Conservation (phyloP, 2,113 vertebrate genomes). For the Smithornis capensis region DNA sequence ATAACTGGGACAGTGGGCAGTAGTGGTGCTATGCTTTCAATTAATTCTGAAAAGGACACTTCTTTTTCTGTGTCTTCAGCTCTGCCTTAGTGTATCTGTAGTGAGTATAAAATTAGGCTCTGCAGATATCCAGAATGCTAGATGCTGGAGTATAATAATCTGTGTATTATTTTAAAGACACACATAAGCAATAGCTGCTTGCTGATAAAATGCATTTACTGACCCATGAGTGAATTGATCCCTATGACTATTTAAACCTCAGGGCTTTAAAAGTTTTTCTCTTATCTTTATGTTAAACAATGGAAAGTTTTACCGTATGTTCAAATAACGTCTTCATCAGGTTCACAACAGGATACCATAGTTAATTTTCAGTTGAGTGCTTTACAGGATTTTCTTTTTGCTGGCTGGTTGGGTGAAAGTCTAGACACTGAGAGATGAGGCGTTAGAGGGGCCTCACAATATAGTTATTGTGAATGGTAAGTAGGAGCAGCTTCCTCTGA, state of each 20-base stretch:
- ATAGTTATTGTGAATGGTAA: slow-evolving; percentile 85
- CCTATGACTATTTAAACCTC: slow-evolving; percentile 81
- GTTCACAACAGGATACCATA: slow-evolving; percentile 94
- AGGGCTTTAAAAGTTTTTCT: slow-evolving; percentile 68
- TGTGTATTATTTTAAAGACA: slow-evolving; percentile 83
- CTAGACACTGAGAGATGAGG: slow-evolving; percentile 83
- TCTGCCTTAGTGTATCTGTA: background rate
- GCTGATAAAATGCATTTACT: slow-evolving; percentile 80
- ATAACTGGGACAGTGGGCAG: background rate
- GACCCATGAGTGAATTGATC: slow-evolving; percentile 87
- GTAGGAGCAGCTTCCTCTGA: slow-evolving; percentile 91
- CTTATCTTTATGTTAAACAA: slow-evolving; percentile 85
- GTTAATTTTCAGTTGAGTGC: slow-evolving; percentile 97
- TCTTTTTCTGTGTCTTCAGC: background rate
- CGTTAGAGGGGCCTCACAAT: slow-evolving; percentile 82
- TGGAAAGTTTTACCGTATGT: slow-evolving; percentile 93
- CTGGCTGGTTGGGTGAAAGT: slow-evolving; percentile 86
- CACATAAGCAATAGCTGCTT: slow-evolving; percentile 71
- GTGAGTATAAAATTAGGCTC: background rate
- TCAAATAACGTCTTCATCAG: slow-evolving; percentile 97
- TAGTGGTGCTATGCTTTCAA: background rate
- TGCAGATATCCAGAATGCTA: background rate
- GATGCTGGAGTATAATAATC: slow-evolving; percentile 67
- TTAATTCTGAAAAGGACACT: background rate
- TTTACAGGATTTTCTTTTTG: slow-evolving; percentile 93